Conservation (phyloP, 2,888 invertebrate species). For the Amblyjoppa fuscipennis region DNA sequence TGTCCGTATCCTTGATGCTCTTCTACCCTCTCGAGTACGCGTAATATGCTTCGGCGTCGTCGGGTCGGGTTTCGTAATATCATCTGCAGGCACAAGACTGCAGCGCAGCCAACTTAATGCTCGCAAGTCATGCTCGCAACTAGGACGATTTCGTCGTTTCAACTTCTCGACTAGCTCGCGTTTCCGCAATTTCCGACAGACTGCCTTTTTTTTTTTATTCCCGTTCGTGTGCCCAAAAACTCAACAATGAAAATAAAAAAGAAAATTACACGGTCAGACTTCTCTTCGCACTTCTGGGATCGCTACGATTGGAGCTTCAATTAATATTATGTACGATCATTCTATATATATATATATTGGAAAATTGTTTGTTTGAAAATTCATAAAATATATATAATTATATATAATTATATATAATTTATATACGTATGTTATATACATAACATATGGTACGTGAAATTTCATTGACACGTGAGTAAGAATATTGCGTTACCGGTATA, state of each 20-base stretch:
- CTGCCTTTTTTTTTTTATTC: not conserved
- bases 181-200: conserved; percentile 12
- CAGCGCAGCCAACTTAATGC: conserved; percentile 5
- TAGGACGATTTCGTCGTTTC: conserved; percentile 31
- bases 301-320: not conserved
- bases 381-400: too few relatives aligned
- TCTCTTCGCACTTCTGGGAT: not conserved
- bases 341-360: too few relatives aligned
- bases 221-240: not conserved
- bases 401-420: too few relatives aligned
- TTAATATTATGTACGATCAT: not conserved
- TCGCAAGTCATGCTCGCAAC: not conserved
- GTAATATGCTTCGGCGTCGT: conserved; percentile 43
- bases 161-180: conserved; percentile 12
- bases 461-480: too few relatives aligned
- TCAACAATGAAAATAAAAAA: not conserved
- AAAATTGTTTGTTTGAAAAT: too few relatives aligned
- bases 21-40: conserved; percentile 8
- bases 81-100: conserved; percentile 23
- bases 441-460: too few relatives aligned
- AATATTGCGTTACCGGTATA: too few relatives aligned
- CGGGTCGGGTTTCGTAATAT: conserved; percentile 42
- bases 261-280: not conserved
- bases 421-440: too few relatives aligned
- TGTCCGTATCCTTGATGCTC: not conserved